Percentiles rank a stretch among this genome's conserved stretches.
These are phyloP conservation scores for Amphipyra berbera DNA, from an alignment of 2,888 invertebrate species.

Conservation along the genomic window DNA sequence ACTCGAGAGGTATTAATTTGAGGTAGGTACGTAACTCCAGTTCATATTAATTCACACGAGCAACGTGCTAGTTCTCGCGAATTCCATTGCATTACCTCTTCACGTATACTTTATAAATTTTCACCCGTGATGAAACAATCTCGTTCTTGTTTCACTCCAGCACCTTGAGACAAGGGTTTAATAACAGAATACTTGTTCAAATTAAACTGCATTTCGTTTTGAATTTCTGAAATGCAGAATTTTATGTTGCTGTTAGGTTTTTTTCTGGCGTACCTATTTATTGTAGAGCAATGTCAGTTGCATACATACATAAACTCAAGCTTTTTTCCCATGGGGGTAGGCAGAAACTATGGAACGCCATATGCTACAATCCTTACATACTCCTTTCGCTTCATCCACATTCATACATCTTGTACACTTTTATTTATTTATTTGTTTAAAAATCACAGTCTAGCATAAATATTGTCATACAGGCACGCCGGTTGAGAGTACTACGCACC, in stretches of 20 bases:
- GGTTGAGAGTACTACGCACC: no score
- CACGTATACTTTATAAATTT: conserved; percentile 68
- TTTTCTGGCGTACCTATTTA: conserved; percentile 9
- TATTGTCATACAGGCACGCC: no score
- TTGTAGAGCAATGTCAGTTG: no score
- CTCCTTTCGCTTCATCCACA: no score
- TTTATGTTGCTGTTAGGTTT: conserved; percentile 24
- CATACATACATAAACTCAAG: no score
- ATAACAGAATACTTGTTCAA: conserved; percentile 53
- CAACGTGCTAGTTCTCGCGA: conserved; percentile 63
- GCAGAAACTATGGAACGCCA: no score
- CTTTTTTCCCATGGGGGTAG: no score
- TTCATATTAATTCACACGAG: conserved; percentile 53
- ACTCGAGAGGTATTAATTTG: conserved; percentile 20
- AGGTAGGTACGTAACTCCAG: conserved; percentile 18
- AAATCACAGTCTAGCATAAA: no score
- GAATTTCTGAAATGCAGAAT: conserved; percentile 23
- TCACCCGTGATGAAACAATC: conserved; percentile 57
- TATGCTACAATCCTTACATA: no score
- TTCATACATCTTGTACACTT: no score
- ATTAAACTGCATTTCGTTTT: conserved; percentile 52
- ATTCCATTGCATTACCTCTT: conserved; percentile 67
- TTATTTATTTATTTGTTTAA: no score
- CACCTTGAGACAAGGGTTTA: conserved; percentile 43
- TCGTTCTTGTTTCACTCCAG: conserved; percentile 50